Evolutionary conservation across 1,140 invertebrate genomes (phyloP).

Genomic region (Orussus abietinus): DNA sequence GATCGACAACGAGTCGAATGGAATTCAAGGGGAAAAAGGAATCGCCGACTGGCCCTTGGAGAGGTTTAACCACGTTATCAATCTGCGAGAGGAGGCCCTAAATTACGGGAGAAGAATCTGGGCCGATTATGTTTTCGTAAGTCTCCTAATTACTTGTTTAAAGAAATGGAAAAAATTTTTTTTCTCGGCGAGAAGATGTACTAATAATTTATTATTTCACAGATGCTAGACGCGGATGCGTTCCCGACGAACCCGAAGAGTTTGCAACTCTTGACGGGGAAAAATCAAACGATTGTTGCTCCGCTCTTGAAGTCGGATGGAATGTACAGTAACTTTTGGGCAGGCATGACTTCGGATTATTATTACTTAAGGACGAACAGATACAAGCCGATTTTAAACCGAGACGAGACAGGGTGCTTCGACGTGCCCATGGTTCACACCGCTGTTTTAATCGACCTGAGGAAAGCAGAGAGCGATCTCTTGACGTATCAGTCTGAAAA

Average conservation of each 20-base stretch:
- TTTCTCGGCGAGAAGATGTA: slow-evolving; percentile 18
- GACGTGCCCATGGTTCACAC: slow-evolving; percentile 90
- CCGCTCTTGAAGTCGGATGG: slow-evolving; percentile 85
- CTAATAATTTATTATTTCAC: slow-evolving; percentile 41
- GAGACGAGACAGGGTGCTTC: slow-evolving; percentile 72
- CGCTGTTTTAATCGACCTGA: slow-evolving; percentile 79
- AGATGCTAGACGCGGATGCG: slow-evolving; percentile 89
- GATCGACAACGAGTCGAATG: slow-evolving; percentile 54
- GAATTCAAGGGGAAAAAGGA: slow-evolving; percentile 62
- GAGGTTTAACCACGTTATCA: slow-evolving; percentile 79
- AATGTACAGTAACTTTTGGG: slow-evolving; percentile 95
- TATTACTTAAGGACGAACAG: slow-evolving; percentile 86
- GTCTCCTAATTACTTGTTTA: slow-evolving; percentile 22
- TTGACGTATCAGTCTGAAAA: slow-evolving; percentile 74
- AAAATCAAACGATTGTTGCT: slow-evolving; percentile 65
- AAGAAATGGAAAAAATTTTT: slow-evolving; percentile 7
- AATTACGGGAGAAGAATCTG: slow-evolving; percentile 68
- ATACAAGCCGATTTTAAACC: slow-evolving; percentile 77
- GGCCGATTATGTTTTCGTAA: slow-evolving; percentile 83
- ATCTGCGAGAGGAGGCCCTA: slow-evolving; percentile 75
- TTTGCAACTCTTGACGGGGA: slow-evolving; percentile 65
- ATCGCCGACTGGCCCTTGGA: slow-evolving; percentile 70
- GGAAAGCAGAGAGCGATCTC: slow-evolving; percentile 56
- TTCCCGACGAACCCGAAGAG: slow-evolving; percentile 74
- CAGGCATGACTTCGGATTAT: slow-evolving; percentile 81